A percentile compares a stretch with the other conserved stretches of the same genome.
Conservation (phyloP, 2,888 invertebrate genomes). For the Apeira syringaria region DNA sequence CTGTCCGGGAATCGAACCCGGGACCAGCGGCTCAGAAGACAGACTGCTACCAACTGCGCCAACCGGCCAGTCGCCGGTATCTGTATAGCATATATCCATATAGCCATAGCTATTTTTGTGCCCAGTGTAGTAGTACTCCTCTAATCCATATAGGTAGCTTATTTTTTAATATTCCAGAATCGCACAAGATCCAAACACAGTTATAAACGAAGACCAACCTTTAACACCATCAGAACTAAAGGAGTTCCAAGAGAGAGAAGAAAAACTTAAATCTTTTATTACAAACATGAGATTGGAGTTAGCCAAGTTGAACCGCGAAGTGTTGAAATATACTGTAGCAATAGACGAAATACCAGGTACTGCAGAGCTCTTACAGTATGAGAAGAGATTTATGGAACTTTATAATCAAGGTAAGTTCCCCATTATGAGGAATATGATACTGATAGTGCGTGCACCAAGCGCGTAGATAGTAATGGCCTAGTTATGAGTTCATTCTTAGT, state of each 20-base stretch:
- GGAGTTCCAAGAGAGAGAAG: conserved; percentile 67
- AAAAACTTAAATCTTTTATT: conserved; percentile 64
- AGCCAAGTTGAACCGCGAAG: conserved; percentile 91
- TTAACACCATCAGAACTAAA: conserved; percentile 61
- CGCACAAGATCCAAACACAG: conserved; percentile 50
- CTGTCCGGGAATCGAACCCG: too few relatives aligned
- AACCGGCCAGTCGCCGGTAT: too few relatives aligned
- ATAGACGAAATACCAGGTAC: conserved; percentile 97
- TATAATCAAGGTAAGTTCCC: conserved; percentile 97
- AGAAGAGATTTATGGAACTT: conserved; percentile 96
- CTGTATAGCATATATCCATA: too few relatives aligned
- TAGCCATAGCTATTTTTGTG: too few relatives aligned
- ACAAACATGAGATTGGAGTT: conserved; percentile 83
- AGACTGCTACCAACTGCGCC: too few relatives aligned
- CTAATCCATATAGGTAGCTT: too few relatives aligned
- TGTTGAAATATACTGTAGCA: conserved; percentile 91
- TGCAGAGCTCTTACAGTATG: conserved; percentile 97
- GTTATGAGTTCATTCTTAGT: too few relatives aligned
- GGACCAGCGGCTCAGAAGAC: too few relatives aligned
- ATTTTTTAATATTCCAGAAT: conserved; percentile 48
- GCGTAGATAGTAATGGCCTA: too few relatives aligned
- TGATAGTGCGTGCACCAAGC: too few relatives aligned
- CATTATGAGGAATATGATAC: too few relatives aligned
- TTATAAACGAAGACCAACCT: conserved; percentile 57
- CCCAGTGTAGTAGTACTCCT: too few relatives aligned